phyloP scores from a whole-genome alignment of 2,113 vertebrate species.

The Corapipo altera region DNA sequence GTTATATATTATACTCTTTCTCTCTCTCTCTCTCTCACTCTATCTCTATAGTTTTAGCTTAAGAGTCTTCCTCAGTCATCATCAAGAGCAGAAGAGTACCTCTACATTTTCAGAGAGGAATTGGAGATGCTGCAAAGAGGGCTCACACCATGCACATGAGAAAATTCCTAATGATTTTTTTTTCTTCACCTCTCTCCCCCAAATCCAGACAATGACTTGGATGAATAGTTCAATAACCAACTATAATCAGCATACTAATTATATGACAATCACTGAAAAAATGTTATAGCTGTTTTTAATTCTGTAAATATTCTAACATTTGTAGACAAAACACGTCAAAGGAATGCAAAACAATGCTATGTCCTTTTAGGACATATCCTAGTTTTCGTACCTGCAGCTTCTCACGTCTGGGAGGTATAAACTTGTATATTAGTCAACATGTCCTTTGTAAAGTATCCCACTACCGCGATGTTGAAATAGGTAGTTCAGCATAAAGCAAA shows the following conservation, averaged over 20 bases:
- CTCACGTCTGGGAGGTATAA: neutral
- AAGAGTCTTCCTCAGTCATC: neutral
- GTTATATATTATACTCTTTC: neutral
- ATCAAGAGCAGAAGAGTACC: neutral
- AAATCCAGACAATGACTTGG: neutral
- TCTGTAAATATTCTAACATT: neutral
- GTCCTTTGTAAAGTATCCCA: neutral
- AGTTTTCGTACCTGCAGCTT: constrained; percentile 1
- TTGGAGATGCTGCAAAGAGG: neutral
- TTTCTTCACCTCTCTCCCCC: fast-evolving
- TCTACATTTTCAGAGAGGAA: neutral
- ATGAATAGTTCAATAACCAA: neutral
- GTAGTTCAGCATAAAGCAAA: neutral
- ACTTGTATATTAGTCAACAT: neutral
- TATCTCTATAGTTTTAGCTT: neutral
- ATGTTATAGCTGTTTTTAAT: neutral
- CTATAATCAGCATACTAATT: neutral
- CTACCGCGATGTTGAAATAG: neutral
- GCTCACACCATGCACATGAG: neutral
- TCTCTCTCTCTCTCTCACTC: no score
- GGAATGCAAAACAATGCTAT: neutral
- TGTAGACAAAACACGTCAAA: neutral
- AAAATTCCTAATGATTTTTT: neutral
- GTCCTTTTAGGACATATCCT: neutral
- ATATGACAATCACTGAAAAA: neutral